These are phyloP conservation scores for Epirrita christyi DNA, from an alignment of 2,888 invertebrate species.

Conservation along the genomic window DNA sequence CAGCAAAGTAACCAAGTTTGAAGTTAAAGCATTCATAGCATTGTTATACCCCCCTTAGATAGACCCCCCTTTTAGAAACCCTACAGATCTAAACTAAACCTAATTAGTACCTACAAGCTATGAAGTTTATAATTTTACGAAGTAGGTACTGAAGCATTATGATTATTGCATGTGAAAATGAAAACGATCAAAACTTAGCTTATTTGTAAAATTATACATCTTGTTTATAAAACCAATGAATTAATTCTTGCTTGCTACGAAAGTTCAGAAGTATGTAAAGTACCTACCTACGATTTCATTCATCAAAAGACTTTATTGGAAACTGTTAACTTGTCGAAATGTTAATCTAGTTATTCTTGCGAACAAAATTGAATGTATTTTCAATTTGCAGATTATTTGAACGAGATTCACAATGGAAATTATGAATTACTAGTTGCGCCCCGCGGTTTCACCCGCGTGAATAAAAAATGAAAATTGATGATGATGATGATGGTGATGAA, in stretches of 20 bases:
- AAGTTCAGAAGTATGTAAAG: slow-evolving; percentile 20
- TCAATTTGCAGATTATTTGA: neutral
- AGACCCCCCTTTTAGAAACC: neutral
- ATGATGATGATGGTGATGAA: too few relatives aligned
- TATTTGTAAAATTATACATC: slow-evolving; percentile 27
- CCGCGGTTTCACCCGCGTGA: too few relatives aligned
- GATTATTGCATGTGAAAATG: slow-evolving; percentile 28
- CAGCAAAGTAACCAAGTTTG: slow-evolving; percentile 24
- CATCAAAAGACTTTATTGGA: slow-evolving; percentile 22
- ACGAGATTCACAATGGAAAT: neutral
- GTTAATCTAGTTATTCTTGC: slow-evolving; percentile 14
- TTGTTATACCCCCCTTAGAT: too few relatives aligned
- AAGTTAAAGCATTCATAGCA: slow-evolving; percentile 45
- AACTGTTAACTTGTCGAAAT: slow-evolving; percentile 15
- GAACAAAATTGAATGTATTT: slow-evolving; percentile 10
- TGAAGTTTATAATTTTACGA: neutral
- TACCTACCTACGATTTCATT: slow-evolving; percentile 23
- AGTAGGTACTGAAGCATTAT: neutral
- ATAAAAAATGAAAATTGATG: too few relatives aligned
- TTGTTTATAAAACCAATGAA: slow-evolving; percentile 21
- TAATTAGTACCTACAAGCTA: neutral
- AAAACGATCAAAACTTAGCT: slow-evolving; percentile 20
- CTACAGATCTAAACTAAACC: slow-evolving; percentile 13
- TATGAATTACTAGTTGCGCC: too few relatives aligned
- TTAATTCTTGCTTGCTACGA: slow-evolving; percentile 14